Evolutionary conservation across 2,888 invertebrate species (phyloP).

Genomic region (Oasisia sp.): DNA sequence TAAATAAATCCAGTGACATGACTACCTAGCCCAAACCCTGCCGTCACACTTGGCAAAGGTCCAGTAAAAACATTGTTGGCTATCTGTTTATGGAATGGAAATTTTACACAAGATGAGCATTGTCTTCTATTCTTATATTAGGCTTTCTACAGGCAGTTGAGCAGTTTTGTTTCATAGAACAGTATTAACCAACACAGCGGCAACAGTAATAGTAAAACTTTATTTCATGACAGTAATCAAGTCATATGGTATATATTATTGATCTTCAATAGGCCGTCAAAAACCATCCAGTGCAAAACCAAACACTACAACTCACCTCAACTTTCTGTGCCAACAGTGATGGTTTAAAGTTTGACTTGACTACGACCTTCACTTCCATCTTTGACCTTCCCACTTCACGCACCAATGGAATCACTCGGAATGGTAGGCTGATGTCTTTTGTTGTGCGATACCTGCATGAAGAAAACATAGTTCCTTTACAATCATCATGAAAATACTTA

Average conservation of each 20-base stretch:
- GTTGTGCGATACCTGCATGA: constrained; percentile 90
- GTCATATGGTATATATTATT: too few relatives aligned
- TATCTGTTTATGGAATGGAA: neutral
- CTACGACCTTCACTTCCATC: constrained; percentile 99
- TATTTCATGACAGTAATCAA: too few relatives aligned
- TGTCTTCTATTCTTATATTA: neutral
- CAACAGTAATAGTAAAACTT: too few relatives aligned
- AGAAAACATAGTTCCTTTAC: neutral
- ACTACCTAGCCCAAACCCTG: neutral
- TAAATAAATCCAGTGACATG: neutral
- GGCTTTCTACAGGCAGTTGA: neutral
- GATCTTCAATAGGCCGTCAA: too few relatives aligned
- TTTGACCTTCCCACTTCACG: constrained; percentile 98
- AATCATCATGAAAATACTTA: neutral
- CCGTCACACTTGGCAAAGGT: neutral
- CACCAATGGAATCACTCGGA: constrained; percentile 98
- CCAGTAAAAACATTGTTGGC: too few relatives aligned
- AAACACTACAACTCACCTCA: constrained; percentile 74
- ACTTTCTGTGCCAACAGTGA: constrained; percentile 98
- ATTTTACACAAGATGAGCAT: neutral
- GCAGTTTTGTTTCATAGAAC: neutral
- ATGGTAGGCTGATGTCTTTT: constrained; percentile 98
- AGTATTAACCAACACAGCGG: neutral
- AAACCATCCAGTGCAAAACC: neutral
- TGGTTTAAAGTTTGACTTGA: constrained; percentile 99